Evolutionary conservation across 2,797 vertebrate genomes (phyloP).

Genomic region (Oryzias dopingdopingensis): DNA sequence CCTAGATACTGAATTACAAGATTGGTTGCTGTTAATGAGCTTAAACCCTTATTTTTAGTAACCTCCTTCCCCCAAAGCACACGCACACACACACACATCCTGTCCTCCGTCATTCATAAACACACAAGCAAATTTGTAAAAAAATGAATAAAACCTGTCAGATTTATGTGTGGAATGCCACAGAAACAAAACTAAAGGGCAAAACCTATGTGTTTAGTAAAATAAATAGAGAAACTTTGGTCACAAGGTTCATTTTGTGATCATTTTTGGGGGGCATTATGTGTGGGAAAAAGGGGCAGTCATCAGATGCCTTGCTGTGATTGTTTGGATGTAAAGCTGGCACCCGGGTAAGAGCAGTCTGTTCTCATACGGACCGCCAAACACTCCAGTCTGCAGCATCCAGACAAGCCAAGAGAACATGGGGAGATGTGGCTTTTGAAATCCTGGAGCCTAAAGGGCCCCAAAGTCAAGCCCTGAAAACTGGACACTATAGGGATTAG

Average conservation of each 20-base stretch:
- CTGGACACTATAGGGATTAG: conserved; percentile 42
- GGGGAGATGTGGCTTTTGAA: conserved; percentile 39
- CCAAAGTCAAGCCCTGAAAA: conserved; percentile 41
- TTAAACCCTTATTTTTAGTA: conserved; percentile 57
- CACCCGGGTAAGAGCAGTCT: conserved; percentile 73
- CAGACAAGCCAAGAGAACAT: conserved; percentile 55
- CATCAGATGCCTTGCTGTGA: conserved; percentile 72
- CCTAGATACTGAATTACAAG: conserved; percentile 53
- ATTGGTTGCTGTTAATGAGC: conserved; percentile 59
- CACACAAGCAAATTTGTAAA: conserved; percentile 28
- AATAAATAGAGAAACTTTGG: conserved; percentile 50
- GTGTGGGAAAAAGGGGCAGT: conserved; percentile 38
- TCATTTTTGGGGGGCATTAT: conserved; percentile 48
- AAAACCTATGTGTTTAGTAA: conserved; percentile 43
- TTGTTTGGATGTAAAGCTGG: conserved; percentile 76
- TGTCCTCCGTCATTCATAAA: conserved; percentile 47
- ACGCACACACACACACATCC: conserved; percentile 10
- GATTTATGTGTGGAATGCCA: conserved; percentile 3
- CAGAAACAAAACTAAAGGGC: conserved; percentile 40
- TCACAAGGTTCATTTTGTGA: conserved; percentile 64
- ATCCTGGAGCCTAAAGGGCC: conserved; percentile 25
- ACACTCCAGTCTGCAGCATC: conserved; percentile 59
- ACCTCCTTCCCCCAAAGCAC: conserved; percentile 14
- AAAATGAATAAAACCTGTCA: conserved; percentile 29
- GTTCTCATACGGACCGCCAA: conserved; percentile 75